Percentiles rank a stretch among this genome's conserved stretches.
Evolutionary conservation across 2,113 vertebrate genomes (phyloP).

Genomic region (Chrysemys picta): DNA sequence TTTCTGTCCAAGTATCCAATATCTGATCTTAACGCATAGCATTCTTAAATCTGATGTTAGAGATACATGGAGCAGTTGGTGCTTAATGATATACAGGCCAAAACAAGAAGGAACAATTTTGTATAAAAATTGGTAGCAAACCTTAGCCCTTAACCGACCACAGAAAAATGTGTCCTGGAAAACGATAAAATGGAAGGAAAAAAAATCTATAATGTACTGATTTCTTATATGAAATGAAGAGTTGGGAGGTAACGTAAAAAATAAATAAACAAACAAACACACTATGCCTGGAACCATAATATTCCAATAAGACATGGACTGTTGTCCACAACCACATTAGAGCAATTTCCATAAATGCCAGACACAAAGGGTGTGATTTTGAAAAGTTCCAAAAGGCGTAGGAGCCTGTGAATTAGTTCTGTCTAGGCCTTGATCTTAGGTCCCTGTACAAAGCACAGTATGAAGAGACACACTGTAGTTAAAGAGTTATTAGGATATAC

Average conservation of each 20-base stretch:
- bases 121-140: not conserved
- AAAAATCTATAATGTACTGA: conserved; percentile 10
- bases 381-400: not conserved
- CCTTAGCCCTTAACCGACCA: not conserved
- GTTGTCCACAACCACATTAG: not conserved
- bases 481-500: conserved; percentile 51
- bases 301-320: not conserved
- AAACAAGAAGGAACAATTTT: not conserved
- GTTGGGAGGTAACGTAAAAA: not conserved
- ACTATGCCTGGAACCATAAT: not conserved
- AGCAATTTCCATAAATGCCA: not conserved
- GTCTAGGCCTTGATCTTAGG: conserved; percentile 43
- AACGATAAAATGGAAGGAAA: not conserved
- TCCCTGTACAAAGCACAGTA: conserved; percentile 30
- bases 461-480: conserved; percentile 48
- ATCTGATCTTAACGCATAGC: not conserved
- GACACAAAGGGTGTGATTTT: not conserved
- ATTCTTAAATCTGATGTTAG: not conserved
- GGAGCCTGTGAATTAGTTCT: conserved; percentile 30
- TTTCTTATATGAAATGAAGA: not conserved
- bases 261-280: not conserved
- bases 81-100: not conserved
- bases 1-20: not conserved
- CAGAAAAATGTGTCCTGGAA: not conserved
- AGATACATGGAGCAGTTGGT: not conserved